These are phyloP conservation scores for Lasioglossum lativentre DNA, from an alignment of 2,888 invertebrate species.

Conservation along the genomic window DNA sequence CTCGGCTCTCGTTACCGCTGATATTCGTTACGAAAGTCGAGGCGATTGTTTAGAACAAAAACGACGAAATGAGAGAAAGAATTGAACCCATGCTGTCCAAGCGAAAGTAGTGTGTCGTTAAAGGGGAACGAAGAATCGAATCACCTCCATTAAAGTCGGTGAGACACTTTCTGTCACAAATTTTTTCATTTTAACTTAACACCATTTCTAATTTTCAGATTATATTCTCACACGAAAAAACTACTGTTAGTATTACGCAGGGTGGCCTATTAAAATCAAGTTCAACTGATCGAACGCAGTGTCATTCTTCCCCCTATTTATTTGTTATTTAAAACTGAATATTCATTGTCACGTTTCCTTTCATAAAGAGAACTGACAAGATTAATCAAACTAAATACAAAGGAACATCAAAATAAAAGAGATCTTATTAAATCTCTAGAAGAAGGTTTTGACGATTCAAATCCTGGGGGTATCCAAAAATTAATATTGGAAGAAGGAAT, in stretches of 20 bases:
- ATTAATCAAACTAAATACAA: no score
- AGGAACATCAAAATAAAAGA: no score
- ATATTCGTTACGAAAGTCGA: constrained; percentile 7
- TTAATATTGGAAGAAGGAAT: background rate
- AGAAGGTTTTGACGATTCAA: background rate
- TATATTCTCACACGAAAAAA: background rate
- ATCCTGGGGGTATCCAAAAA: background rate
- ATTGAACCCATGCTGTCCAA: background rate
- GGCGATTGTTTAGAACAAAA: background rate
- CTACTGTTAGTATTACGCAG: background rate
- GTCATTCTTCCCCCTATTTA: background rate
- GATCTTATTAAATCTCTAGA: background rate
- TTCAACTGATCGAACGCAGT: background rate
- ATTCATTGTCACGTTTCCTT: background rate
- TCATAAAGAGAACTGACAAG: no score
- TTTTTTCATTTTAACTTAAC: background rate
- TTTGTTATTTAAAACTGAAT: background rate
- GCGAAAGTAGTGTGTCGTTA: background rate
- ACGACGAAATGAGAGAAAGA: background rate
- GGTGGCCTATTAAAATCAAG: background rate
- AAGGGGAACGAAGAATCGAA: constrained; percentile 9
- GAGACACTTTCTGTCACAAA: background rate
- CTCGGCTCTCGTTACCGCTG: constrained; percentile 9
- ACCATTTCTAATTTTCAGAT: background rate
- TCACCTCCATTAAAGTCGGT: background rate